Evolutionary conservation across 92 coral and sea anemone species (phyloP), one percentile per base, ranked within the genome.

Genomic region (Micromussa lordhowensis): DNA sequence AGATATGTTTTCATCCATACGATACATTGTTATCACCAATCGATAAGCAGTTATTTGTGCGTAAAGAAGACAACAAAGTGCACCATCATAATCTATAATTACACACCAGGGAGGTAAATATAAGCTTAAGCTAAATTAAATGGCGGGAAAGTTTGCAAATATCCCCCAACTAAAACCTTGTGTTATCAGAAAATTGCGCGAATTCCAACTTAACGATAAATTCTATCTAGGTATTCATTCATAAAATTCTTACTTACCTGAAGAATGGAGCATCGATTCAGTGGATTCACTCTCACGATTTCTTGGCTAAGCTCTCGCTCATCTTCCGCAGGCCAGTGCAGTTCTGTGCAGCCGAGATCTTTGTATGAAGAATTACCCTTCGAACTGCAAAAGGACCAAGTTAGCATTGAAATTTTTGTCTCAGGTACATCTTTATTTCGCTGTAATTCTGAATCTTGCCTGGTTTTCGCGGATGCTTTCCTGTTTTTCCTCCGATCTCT

Each of bases 281-380:
- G 88, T 26, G 82, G 84, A 75, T 68, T 78, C 51, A 90, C 82
- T 31, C 78, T 61, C 7, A 81, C 68, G 55, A 89, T 83, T 71
- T 94, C 96, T 79, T 97, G 99, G 54, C 96, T 95, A 5, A 92
- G 87, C 61, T 95, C 98, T 80, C 99, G 87, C 38, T 82, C 93
- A 49, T 94, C 91, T 48, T 88, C 94, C 55, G 94, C 93, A 1
- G 99, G 98, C 99, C 99, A 97, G 76, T 85, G 89, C 87, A 97
- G 90, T 82, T 94, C 94, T 53, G 91, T 76, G 0, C 94, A 96
- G 40, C 94, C 98, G 22, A 95, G 91, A 54, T 95, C 98, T 71
- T 64, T 80, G 80, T 66, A 84, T 58, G 66, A 38, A 1, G 63
- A 21, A 61, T 77, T 78, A 12, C 14, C 77, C 54, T 66, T 77